Evolutionary conservation across 2,797 vertebrate genomes (phyloP), one percentile per base, ranked within the genome.

Genomic region (Coccyzus lansbergi): DNA sequence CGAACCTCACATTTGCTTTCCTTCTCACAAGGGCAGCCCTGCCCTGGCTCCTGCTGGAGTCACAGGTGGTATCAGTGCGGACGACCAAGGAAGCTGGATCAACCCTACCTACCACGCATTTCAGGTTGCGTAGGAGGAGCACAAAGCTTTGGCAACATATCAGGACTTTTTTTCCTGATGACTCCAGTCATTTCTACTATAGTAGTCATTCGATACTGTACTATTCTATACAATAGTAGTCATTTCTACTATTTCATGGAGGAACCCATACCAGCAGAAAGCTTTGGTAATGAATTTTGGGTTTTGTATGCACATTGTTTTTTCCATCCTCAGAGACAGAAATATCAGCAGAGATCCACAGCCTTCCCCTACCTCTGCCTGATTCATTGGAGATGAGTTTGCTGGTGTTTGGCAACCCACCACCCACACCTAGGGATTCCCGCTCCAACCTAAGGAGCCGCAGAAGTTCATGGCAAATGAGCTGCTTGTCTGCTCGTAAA

Each of bases 1-100:
- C 0, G 0, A 33, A 25, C 51, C 90, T 65, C 72, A 42, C 25
- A 33, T 48, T 52, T 1, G 0, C 31, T 29, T 51, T 53, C n/a
- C 18, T 18, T 28, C 60, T 5, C 34, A 4, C 24, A n/a, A 1
- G 7, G 55, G 14, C 65, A 58, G 62, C 63, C 49, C 85, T 58
- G 62, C 22, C 44, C 63, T 4, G 1, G 33, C 40, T 75, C 36
- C 74, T 56, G 44, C 48, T 25, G 65, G 33, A n/a, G 40, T 26
- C 74, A 67, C 48, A 38, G 20, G 36, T 3, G 11, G 17, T 29
- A 31, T 51, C 74, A 49, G 71, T 12, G 31, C 46, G 60, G 62
- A 24, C 46, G 49, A 13, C 15, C 75, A 33, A 60, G 53, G 48
- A 68, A 86, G 58, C 22, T 36, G 48, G 65, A 62, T 34, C 42